Conservation (phyloP, 2,113 vertebrate species). For the Acanthisitta chloris region DNA sequence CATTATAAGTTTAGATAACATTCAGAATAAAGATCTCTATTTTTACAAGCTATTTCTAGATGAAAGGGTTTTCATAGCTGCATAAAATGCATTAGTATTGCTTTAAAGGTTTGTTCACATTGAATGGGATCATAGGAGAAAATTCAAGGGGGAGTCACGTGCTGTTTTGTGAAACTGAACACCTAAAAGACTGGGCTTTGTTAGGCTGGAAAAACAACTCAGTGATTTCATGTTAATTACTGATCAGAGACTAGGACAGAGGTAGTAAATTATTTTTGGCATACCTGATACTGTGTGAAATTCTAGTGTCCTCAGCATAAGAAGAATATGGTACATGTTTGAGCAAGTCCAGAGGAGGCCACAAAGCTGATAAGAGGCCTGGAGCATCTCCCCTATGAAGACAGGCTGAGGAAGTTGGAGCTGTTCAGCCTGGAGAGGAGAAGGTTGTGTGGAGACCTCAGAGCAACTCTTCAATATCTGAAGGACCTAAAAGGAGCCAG, state of each 20-base stretch:
- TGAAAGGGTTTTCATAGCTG: neutral
- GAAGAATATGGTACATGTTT: too few species aligned
- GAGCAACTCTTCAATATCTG: too few species aligned
- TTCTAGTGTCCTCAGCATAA: too few species aligned
- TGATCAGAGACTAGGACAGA: neutral
- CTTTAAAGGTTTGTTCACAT: neutral
- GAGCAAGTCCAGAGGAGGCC: too few species aligned
- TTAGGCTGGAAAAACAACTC: neutral
- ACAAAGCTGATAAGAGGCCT: too few species aligned
- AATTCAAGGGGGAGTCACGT: neutral
- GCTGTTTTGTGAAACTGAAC: neutral
- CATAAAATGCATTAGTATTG: neutral
- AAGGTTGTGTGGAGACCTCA: too few species aligned
- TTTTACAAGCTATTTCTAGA: neutral
- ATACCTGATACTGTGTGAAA: too few species aligned
- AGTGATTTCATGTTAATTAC: neutral
- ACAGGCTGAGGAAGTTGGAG: too few species aligned
- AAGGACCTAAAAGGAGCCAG: too few species aligned
- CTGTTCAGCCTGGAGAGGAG: too few species aligned
- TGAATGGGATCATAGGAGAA: neutral
- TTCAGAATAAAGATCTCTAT: neutral
- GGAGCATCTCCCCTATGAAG: too few species aligned
- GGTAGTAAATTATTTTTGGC: neutral
- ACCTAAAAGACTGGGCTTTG: neutral
- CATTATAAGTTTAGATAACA: neutral